phyloP scores from a whole-genome alignment of 1,140 invertebrate species.

The Caenorhabditis remanei region DNA sequence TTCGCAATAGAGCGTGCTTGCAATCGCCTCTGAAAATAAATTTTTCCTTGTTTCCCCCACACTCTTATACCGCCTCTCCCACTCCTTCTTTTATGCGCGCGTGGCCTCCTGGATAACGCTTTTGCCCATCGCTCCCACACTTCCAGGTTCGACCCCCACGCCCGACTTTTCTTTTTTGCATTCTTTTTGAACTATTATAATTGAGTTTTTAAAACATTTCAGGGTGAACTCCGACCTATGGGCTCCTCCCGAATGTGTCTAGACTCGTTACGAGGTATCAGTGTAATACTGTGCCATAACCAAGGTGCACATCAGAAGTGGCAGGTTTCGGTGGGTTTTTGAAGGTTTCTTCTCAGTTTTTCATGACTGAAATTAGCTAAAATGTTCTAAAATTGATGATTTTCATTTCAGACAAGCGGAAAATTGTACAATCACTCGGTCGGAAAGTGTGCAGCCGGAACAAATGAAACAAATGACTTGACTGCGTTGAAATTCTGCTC shows the following conservation, averaged over 20 bases:
- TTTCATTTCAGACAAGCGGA: slow-evolving; percentile 50
- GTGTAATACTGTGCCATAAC: slow-evolving; percentile 67
- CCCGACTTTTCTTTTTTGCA: not conserved
- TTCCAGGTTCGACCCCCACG: not conserved
- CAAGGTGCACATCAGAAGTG: slow-evolving; percentile 67
- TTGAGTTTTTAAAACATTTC: not conserved
- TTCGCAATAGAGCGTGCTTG: slow-evolving; percentile 3
- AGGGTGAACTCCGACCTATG: slow-evolving; percentile 65
- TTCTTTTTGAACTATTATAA: not conserved
- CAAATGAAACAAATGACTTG: slow-evolving; percentile 40
- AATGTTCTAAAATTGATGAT: not conserved
- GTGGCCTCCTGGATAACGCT: not conserved
- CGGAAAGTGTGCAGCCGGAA: slow-evolving; percentile 52
- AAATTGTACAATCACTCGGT: slow-evolving; percentile 58
- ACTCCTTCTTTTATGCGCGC: fast-evolving
- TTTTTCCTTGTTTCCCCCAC: too few species aligned
- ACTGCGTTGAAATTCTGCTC: slow-evolving; percentile 62
- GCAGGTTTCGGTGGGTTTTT: slow-evolving; percentile 59
- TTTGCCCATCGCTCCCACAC: not conserved
- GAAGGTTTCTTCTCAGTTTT: not conserved
- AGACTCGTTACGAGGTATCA: slow-evolving; percentile 60
- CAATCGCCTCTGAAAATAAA: not conserved
- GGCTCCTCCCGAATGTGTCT: slow-evolving; percentile 66
- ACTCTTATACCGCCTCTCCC: not conserved
- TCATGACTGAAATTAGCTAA: too few species aligned